Evolutionary conservation across 2,797 vertebrate species (phyloP), one percentile per base, ranked within the genome.

Genomic region (Allobates femoralis): DNA sequence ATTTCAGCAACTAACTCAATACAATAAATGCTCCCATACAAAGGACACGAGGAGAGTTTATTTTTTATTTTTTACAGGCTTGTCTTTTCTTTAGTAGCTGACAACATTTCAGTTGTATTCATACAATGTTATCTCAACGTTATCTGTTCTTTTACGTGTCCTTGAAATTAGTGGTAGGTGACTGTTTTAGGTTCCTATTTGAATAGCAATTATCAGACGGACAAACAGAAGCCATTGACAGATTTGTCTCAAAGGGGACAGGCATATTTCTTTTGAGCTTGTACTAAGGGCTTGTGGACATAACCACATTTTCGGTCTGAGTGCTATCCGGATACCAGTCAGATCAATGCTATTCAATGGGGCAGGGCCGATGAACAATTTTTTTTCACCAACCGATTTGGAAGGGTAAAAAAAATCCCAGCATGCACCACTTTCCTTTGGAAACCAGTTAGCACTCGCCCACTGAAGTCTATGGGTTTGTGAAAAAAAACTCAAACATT

Each of bases 91-190:
- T n/a, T 51, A 3, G 18, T 23, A 26, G 15, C 19, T 23, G 56
- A 53, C 79, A 56, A 71, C 69, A 55, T 41, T 21, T 69, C 30
- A 71, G 80, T 66, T 82, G 50, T 56, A 26, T 71, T 10, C 56
- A 23, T 73, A 73, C 32, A 82, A 37, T 58, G 50, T 71, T 82
- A 82, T 82, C 80, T 71, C 5, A 5, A 15, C 66, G 5, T 6
- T 82, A 82, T 82, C 66, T n/a, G 80, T 82, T 73, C 66, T 30
- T 82, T 82, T 41, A 34, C 32, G 21, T 73, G 80, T 73, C 66
- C 80, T 82, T 82, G 80, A 41, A 82, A 41, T 73, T n/a, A 73
- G 66, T 11, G 32, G 80, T 41, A 23, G 32, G n/a, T n/a, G 69
- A 51, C 66, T 82, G 66, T 56, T 82, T 79, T 37, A 2, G 80